These are phyloP conservation scores for Pentamera pediparva DNA, from an alignment of 53 echinoderm and acorn worm genomes.

Conservation along the genomic window DNA sequence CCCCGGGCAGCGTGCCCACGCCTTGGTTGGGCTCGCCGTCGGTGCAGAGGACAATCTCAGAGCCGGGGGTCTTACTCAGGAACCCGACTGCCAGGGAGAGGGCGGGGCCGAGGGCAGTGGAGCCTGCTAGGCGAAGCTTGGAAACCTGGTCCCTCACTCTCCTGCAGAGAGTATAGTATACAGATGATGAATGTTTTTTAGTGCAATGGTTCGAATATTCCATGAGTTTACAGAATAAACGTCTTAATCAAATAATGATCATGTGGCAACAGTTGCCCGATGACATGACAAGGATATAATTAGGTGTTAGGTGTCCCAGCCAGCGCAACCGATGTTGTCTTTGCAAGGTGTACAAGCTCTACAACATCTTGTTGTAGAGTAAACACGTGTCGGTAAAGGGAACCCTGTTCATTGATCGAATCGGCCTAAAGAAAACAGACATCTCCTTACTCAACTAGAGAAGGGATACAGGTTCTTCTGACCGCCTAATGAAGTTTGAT, in stretches of 20 bases:
- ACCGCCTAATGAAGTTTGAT: no score
- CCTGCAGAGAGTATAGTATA: conserved; percentile 20
- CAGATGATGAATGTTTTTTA: no score
- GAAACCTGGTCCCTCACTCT: conserved; percentile 39
- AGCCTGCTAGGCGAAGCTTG: conserved; percentile 46
- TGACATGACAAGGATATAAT: no score
- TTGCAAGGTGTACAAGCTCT: background rate
- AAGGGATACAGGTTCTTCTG: no score
- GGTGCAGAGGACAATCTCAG: conserved; percentile 85
- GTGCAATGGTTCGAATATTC: no score
- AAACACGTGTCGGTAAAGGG: no score
- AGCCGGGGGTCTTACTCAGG: conserved; percentile 73
- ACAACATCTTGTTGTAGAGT: background rate
- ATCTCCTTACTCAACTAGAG: no score
- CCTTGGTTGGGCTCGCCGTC: conserved; percentile 89
- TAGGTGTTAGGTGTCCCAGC: background rate
- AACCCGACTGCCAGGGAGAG: conserved; percentile 71
- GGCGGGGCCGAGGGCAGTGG: conserved; percentile 89
- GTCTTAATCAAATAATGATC: background rate
- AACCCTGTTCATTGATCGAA: no score
- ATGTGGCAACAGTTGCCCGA: no score
- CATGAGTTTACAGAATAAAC: no score
- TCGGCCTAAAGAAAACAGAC: no score
- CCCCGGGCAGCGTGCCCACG: conserved; percentile 50
- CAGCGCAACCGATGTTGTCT: no score